Conservation (phyloP, 1,140 invertebrate species). For the Pinna nobilis region DNA sequence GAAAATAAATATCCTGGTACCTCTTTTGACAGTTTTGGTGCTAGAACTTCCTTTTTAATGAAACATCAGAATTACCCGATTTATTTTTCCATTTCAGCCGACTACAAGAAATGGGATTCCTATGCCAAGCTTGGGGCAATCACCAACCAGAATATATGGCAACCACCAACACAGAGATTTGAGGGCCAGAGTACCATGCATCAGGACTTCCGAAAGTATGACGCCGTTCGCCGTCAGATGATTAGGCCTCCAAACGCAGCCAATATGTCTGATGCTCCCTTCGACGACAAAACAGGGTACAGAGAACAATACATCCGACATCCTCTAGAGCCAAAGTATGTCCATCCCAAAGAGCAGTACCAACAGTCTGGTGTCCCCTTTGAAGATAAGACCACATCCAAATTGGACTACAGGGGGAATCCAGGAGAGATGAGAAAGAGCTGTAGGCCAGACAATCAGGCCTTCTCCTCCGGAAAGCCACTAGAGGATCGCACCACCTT, state of each 20-base stretch:
- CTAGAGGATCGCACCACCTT: constrained; percentile 72
- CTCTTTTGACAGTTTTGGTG: too few relatives aligned
- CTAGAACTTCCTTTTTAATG: too few relatives aligned
- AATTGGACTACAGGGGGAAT: constrained; percentile 69
- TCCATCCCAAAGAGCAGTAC: constrained; percentile 62
- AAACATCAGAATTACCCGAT: too few relatives aligned
- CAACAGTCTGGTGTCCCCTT: constrained; percentile 59
- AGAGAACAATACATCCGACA: constrained; percentile 70
- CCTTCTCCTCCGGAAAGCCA: constrained; percentile 64
- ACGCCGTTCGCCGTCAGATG: constrained; percentile 55
- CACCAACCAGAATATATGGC: constrained; percentile 56
- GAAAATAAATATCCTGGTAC: too few relatives aligned
- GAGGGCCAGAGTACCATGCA: constrained; percentile 70
- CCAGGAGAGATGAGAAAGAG: constrained; percentile 54
- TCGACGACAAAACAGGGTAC: constrained; percentile 72
- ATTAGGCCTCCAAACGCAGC: constrained; percentile 67
- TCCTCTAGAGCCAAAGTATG: constrained; percentile 57
- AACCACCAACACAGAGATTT: constrained; percentile 65
- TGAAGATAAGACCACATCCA: constrained; percentile 72
- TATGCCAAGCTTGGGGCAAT: constrained; percentile 51
- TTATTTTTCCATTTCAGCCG: constrained; percentile 61
- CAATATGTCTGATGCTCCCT: constrained; percentile 68
- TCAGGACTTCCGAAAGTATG: constrained; percentile 67
- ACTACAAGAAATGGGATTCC: constrained; percentile 72
- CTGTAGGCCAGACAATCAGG: constrained; percentile 64